phyloP scores from a whole-genome alignment of 1,140 invertebrate genomes.

The Maconellicoccus hirsutus region DNA sequence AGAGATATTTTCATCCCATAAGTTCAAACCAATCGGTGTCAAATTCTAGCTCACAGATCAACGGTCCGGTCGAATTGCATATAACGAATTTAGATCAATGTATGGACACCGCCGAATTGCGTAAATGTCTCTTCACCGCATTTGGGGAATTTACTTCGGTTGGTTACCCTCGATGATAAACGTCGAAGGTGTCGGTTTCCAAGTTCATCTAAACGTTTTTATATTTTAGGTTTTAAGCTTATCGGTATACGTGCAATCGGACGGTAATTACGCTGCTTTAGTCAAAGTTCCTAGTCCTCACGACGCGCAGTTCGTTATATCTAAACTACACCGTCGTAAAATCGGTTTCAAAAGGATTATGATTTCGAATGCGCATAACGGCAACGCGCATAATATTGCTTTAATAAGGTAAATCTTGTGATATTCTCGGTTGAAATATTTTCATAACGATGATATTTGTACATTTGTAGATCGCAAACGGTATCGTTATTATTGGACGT shows the following conservation, averaged over 20 bases:
- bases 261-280: constrained; percentile 52
- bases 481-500: constrained; percentile 50
- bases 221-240: constrained; percentile 49
- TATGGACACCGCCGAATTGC: constrained; percentile 56
- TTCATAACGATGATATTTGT: constrained; percentile 28
- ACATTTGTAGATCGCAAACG: constrained; percentile 39
- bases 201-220: background rate
- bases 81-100: constrained; percentile 66
- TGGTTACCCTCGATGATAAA: background rate
- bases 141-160: constrained; percentile 24
- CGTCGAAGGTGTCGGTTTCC: background rate
- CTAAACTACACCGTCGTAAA: constrained; percentile 67
- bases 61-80: constrained; percentile 48
- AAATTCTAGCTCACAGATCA: background rate
- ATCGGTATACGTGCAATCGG: constrained; percentile 50
- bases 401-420: constrained; percentile 49
- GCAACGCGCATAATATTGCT: constrained; percentile 47
- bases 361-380: constrained; percentile 56
- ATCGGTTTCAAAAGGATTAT: constrained; percentile 70
- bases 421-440: too few relatives aligned
- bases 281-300: constrained; percentile 50
- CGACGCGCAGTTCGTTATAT: constrained; percentile 71
- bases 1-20: constrained; percentile 31
- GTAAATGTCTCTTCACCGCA: constrained; percentile 27
- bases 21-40: constrained; percentile 18